Base-by-base conservation (phyloP, 2,797 vertebrate genomes). In the Triplophysa yarkandensis region DNA sequence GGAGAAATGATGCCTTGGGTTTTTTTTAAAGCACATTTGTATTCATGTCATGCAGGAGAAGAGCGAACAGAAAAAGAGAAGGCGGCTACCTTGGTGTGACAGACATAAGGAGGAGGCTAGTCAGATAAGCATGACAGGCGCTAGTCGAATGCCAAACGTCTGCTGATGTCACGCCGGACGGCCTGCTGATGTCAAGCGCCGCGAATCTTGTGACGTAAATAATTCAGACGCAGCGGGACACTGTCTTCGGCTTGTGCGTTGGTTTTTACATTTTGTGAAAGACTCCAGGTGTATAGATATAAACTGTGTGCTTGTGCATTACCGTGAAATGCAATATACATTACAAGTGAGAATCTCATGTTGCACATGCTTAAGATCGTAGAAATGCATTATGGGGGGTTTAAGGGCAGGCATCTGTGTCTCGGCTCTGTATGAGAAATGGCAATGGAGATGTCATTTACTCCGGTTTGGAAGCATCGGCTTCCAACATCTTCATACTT, bases 1-100 rank as follows among this genome's bases (percentile, higher is more conserved):
- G 52, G 62, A 50, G 72, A 32, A 68, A 77, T 78, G 78, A 82
- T 81, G 77, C 76, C 79, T 80, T 74, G 75, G 78, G 72, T 83
- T 82, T 81, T 74, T 81, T 74, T 81, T 80, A 82, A 81, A 83
- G 80, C 80, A 75, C 80, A 85, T 85, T 83, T 83, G 80, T 85
- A 85, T 85, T 85, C 83, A 81, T 79, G 80, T 72, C 79, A 71
- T 82, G 78, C 58, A 28, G 63, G 63, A 80, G 75, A 75, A 71
- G 65, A 62, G 41, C 28, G 64, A 25, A 74, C 57, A 68, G 46
- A 71, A 39, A 41, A 50, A 64, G 77, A 64, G 77, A 60, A 70
- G 67, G 66, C 68, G 43, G 66, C 63, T 72, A 76, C 48, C 34
- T 74, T 68, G 68, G 57, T 46, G 50, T 32, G 67, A 80, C 75